Evolutionary conservation across 2,797 vertebrate species (phyloP), one percentile per base, ranked within the genome.

Genomic region (Acrossocheilus fasciatus): DNA sequence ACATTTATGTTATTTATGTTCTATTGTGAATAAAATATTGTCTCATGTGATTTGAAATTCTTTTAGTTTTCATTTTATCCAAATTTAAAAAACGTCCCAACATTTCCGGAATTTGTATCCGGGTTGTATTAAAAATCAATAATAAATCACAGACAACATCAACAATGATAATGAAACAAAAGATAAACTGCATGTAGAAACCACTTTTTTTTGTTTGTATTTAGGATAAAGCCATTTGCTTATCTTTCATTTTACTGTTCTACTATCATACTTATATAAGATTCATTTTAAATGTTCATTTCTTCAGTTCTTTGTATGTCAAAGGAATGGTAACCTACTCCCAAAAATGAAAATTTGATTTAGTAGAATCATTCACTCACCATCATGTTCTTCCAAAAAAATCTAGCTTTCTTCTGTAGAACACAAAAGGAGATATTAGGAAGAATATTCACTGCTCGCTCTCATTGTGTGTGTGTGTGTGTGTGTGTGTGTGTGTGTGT

Each of bases 381-480:
- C n/a, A 6, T 64, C 8, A 79, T 79, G n/a, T 7, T 54, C 30
- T 39, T 39, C 50, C 74, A 36, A 76, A 76, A 18, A 34, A 50
- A 8, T 15, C 39, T 77, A 18, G 39, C 26, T 57, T 39, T 57
- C 30, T 7, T 12, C 74, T 39, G 47, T 12, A 26, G 20, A 74
- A 54, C 50, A 76, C 30, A 54, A 76, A 54, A 54, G 17, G 47
- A 76, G 50, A 76, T 20, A 52, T 76, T 54, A 75, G 47, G 45
- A 50, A 52, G 73, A 34, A 75, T 18, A 17, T 36, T 76, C 74
- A 54, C 47, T 30, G 15, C 45, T 50, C 8, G 2, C 70, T 18
- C 26, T 74, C 17, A 34, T 11, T 36, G 18, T 36, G 30, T 30
- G 30, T 30, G 30, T 30, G 30, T 30, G 30, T 30, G 2, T 30